Conservation (phyloP, 2,113 vertebrate species). For the Xenopus borealis region DNA sequence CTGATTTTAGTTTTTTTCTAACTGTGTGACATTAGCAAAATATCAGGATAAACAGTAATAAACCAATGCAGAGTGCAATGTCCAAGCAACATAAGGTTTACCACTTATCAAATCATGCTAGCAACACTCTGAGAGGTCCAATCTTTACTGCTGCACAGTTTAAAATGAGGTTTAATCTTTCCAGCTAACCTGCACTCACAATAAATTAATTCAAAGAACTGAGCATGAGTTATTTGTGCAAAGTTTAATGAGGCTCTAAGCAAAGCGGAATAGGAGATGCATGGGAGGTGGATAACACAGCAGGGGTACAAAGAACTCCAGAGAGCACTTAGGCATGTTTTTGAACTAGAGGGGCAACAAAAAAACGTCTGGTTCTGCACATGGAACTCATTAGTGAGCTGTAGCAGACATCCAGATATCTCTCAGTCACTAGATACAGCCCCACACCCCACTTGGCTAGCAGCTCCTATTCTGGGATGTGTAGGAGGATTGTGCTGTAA, state of each 20-base stretch:
- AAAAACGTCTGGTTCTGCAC: conserved; percentile 1
- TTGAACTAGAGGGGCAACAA: neutral
- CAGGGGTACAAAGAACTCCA: conserved; percentile 31
- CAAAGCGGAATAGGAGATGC: conserved; percentile 38
- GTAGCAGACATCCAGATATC: conserved; percentile 6
- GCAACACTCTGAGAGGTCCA: too few species aligned
- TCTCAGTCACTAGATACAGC: conserved; percentile 2
- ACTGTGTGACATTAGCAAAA: too few species aligned
- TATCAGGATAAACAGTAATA: too few species aligned
- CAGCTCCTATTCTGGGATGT: neutral
- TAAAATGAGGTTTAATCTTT: neutral
- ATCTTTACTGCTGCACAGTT: neutral
- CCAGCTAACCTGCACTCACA: conserved; percentile 31
- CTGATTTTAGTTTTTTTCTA: too few species aligned
- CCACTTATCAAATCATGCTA: too few species aligned
- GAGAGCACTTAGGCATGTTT: conserved; percentile 9
- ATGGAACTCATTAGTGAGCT: conserved; percentile 2
- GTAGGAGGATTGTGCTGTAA: conserved; percentile 5
- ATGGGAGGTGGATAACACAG: conserved; percentile 41
- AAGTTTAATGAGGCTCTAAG: conserved; percentile 35
- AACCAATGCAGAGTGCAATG: too few species aligned
- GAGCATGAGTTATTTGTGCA: conserved; percentile 1
- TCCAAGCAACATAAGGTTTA: too few species aligned
- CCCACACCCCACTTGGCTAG: neutral
- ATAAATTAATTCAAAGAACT: conserved; percentile 19